These are phyloP conservation scores for Tragulus kanchil DNA, from an alignment of 2,113 vertebrate genomes.

Conservation along the genomic window DNA sequence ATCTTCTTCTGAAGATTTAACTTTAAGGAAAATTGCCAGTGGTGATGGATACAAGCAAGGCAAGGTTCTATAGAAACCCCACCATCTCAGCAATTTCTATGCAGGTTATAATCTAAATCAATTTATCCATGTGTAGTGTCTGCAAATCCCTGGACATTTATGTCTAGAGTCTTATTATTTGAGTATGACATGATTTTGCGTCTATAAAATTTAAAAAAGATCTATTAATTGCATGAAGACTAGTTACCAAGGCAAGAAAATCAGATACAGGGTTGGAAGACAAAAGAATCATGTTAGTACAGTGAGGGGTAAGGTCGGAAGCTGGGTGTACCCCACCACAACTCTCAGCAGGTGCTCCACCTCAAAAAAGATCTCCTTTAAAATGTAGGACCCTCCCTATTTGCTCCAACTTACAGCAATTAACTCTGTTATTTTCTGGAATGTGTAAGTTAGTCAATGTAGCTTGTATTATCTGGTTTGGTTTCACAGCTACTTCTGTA, in stretches of 20 bases:
- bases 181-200: background rate
- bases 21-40: slow-evolving; percentile 6
- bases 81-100: background rate
- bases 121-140: background rate
- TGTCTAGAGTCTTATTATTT: background rate
- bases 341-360: background rate
- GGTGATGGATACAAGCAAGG: background rate
- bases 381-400: background rate
- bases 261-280: background rate
- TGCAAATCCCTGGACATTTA: background rate
- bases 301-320: background rate
- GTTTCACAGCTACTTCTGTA: slow-evolving; percentile 36
- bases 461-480: slow-evolving; percentile 34
- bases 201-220: slow-evolving; percentile 16
- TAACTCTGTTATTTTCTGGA: slow-evolving; percentile 42
- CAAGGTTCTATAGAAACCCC: background rate
- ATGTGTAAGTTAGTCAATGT: slow-evolving; percentile 18
- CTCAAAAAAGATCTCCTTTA: background rate
- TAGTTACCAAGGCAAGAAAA: slow-evolving; percentile 40
- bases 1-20: background rate
- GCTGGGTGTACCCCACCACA: background rate
- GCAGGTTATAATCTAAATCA: background rate
- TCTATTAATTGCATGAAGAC: background rate
- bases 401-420: background rate
- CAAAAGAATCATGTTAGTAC: background rate